Conservation (phyloP, 2,888 invertebrate species). For the Hydropsyche betteni region DNA sequence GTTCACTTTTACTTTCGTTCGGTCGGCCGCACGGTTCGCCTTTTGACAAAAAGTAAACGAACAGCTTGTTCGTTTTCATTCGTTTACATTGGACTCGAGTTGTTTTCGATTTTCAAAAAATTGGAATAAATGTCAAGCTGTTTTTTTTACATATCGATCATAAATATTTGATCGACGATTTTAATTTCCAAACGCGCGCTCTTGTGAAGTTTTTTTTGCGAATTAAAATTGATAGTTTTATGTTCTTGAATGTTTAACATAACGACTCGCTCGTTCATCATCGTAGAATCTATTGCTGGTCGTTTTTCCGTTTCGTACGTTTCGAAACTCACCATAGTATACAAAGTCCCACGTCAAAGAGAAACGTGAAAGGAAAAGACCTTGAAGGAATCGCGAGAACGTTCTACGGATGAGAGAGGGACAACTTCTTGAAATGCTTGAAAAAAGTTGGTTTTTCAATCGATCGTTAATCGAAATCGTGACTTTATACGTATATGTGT, state of each 20-base stretch:
- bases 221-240: no score
- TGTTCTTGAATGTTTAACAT: neutral
- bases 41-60: neutral
- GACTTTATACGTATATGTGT: conserved; percentile 1
- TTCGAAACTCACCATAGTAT: neutral
- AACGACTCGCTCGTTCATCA: no score
- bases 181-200: no score
- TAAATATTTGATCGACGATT: neutral
- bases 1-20: conserved; percentile 65
- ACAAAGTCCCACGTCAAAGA: conserved; percentile 14
- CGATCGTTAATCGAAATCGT: conserved; percentile 27
- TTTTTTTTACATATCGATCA: neutral
- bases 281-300: no score
- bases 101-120: neutral
- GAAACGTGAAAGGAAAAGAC: conserved; percentile 29
- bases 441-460: conserved; percentile 17
- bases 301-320: conserved; percentile 1
- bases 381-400: conserved; percentile 29
- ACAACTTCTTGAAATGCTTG: conserved; percentile 12
- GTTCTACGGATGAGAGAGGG: conserved; percentile 22
- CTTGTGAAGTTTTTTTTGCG: no score
- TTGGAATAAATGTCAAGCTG: no score
- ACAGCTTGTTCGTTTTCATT: conserved; percentile 12
- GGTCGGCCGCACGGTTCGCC: conserved; percentile 43
- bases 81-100: neutral